Base-by-base conservation (phyloP, 2,113 vertebrate species). In the Madoqua kirkii region DNA sequence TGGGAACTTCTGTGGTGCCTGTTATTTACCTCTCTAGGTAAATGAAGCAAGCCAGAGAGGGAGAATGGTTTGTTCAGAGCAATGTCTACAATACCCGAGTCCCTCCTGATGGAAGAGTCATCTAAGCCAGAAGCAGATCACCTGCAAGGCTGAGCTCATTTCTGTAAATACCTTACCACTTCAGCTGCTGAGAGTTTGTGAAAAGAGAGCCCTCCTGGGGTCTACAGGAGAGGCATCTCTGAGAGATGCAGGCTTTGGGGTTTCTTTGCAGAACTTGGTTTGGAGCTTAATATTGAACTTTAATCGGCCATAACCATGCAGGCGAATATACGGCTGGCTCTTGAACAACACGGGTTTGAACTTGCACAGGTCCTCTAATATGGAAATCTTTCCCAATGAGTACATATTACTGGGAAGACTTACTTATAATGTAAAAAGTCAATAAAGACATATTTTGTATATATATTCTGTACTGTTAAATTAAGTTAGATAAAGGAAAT, bases 11-110 rank as follows among this genome's bases (percentile, higher is more conserved):
- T 62, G 21, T 52, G 74, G 62, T 14, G 52, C 55, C 45, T 64
- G 21, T 87, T 89, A 54, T 86, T 95, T 92, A 94, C 62, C 90
- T 94, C 27, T 54, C 8, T 54, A 97, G 95, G 96, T 97, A 92
- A 92, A 86, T 60, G 93, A 67, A 84, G 48, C 43, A 14, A 43
- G 36, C 23, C 48, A n/a, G 31, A 27, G 50, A 13, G 27, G 88
- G n/a, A 48, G 54, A 29, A 25, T 0, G 27, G 52, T 45, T 55
- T 55, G 25, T 91, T 92, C 87, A 64, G 43, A 23, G 76, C 95
- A 95, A 50, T 54, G 79, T 79, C 52, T 74, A 23, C 13, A 59
- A 27, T 21, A 43, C 1, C 29, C 17, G 57, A 92, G 67, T 85
- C 25, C 62, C 85, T 29, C 27, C 27, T 40, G 45, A 27, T 86